Conservation (phyloP, 2,797 vertebrate genomes). For the Dermochelys coriacea region DNA sequence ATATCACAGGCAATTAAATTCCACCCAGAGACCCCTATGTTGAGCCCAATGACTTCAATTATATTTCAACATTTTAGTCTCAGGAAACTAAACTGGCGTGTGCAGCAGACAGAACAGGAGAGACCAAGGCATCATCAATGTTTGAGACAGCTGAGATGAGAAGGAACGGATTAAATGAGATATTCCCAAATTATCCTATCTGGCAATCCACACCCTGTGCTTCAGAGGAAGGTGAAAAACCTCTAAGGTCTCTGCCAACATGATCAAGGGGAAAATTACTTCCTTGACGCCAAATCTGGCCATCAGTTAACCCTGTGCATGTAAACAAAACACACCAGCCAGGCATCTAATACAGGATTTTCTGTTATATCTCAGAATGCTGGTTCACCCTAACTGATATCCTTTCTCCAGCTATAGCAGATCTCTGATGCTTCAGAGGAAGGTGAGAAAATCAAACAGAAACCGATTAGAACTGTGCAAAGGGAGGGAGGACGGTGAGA, state of each 20-base stretch:
- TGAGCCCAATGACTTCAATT: neutral
- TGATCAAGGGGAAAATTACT: neutral
- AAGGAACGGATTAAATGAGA: neutral
- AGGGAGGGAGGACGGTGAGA: too few relatives aligned
- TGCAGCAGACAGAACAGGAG: neutral
- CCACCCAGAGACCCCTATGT: neutral
- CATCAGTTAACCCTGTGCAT: neutral
- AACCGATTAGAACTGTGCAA: neutral
- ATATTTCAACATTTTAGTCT: neutral
- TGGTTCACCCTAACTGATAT: neutral
- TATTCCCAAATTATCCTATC: neutral
- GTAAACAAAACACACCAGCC: neutral
- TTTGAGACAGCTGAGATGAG: neutral
- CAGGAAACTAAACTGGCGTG: neutral
- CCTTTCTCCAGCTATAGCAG: neutral
- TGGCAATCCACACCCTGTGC: neutral
- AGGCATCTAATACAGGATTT: neutral
- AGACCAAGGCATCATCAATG: neutral
- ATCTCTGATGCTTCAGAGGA: neutral
- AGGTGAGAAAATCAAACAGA: neutral
- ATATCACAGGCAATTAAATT: neutral
- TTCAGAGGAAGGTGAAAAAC: neutral
- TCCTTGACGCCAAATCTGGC: neutral
- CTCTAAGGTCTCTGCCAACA: neutral
- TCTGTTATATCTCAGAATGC: neutral